phyloP scores from a whole-genome alignment of 1,140 invertebrate genomes.

The Lanistes nyassanus region DNA sequence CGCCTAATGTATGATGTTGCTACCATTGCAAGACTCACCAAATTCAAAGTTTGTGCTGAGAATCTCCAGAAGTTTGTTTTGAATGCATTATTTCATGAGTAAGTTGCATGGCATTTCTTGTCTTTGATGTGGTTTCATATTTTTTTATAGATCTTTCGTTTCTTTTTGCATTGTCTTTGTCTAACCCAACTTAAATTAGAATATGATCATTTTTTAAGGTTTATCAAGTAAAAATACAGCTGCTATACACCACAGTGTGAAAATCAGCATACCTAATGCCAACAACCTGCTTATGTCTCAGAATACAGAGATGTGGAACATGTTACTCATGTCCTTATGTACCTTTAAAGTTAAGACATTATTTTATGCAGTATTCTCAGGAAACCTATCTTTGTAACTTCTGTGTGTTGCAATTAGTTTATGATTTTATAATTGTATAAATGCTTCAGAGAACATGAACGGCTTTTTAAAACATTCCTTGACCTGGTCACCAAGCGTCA shows the following conservation, averaged over 20 bases:
- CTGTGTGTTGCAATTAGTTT: background rate
- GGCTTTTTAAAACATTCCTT: constrained; percentile 3
- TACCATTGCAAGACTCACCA: too few relatives aligned
- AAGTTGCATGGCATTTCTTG: background rate
- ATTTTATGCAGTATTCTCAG: background rate
- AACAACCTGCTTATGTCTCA: background rate
- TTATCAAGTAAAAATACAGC: background rate
- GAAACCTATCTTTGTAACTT: background rate
- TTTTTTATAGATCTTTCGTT: background rate
- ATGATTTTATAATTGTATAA: background rate
- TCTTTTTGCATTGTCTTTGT: background rate
- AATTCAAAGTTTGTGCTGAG: background rate
- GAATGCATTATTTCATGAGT: constrained; percentile 12
- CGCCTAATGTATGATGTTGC: background rate
- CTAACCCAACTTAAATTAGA: background rate
- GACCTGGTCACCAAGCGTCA: background rate
- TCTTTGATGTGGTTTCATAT: background rate
- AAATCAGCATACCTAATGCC: background rate
- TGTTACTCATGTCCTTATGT: background rate
- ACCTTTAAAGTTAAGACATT: background rate
- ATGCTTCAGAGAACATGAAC: background rate
- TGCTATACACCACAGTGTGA: background rate
- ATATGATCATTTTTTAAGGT: background rate
- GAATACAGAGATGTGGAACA: background rate
- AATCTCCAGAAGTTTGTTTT: constrained; percentile 3